Evolutionary conservation across 1,140 invertebrate genomes (phyloP).

Genomic region (Cherax destructor): DNA sequence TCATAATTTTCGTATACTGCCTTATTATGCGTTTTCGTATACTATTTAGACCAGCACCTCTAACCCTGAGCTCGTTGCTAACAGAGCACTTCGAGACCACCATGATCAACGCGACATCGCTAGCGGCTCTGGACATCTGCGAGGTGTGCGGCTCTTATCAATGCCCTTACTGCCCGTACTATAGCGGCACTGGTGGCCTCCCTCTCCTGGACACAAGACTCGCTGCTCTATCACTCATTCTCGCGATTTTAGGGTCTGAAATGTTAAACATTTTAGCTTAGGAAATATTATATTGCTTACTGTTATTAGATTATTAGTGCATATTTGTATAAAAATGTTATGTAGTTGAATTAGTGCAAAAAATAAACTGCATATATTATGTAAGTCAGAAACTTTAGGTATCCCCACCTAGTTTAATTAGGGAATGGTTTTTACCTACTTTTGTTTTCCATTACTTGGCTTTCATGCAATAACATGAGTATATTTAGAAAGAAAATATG

Average conservation of each 20-base stretch:
- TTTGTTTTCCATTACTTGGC: too few relatives aligned
- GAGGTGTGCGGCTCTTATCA: conserved; percentile 82
- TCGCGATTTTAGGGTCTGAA: background rate
- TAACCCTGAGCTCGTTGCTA: background rate
- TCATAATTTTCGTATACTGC: too few relatives aligned
- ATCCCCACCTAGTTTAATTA: too few relatives aligned
- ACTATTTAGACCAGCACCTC: too few relatives aligned
- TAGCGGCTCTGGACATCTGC: conserved; percentile 80
- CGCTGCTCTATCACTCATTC: background rate
- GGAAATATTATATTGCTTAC: background rate
- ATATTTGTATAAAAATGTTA: conserved; percentile 29
- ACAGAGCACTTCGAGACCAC: conserved; percentile 79
- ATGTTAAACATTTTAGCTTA: background rate
- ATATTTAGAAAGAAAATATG: too few relatives aligned
- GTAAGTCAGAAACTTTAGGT: too few relatives aligned
- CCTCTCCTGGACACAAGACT: background rate
- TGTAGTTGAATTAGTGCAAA: background rate
- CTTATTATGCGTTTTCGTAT: too few relatives aligned
- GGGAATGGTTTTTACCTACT: too few relatives aligned
- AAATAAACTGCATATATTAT: too few relatives aligned
- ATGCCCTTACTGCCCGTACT: conserved; percentile 81
- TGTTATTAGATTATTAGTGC: background rate
- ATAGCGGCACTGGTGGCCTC: conserved; percentile 64
- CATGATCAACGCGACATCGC: conserved; percentile 78
- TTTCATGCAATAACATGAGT: too few relatives aligned